Evolutionary conservation across 1,140 invertebrate genomes (phyloP), one percentile per base, ranked within the genome.

Genomic region (Hyles euphorbiae): DNA sequence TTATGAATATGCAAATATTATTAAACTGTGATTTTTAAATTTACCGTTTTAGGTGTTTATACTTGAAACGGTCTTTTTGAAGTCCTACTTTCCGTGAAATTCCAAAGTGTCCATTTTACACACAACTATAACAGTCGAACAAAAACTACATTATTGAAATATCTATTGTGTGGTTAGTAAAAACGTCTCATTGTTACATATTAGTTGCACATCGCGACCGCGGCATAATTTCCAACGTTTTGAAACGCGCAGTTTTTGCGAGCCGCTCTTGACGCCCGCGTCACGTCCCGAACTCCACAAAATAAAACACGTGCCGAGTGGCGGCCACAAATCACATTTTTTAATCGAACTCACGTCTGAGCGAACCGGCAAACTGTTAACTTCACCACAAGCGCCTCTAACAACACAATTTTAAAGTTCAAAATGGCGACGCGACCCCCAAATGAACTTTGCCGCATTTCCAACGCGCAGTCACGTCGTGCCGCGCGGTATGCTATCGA

Each of bases 241-340:
- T 62, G 53, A 54, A 53, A 59, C 34, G 47, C 54, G 53, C 56
- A 57, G 67, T 79, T 77, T 82, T 75, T 72, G 64, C 63, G 62
- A 61, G 60, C 61, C 32, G 45, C 62, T 69, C 66, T 76, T 73
- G 69, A 75, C 72, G 72, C 58, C 62, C 69, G 61, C 69, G 73
- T 85, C 84, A 85, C 82, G 84, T 85, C 36, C 78, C 80, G 75
- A 58, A 65, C 73, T 60, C 70, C 72, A 73, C 74, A 85, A 83
- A 82, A 87, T 85, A 85, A 82, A 85, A 81, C 80, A 79, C 79
- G 76, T 72, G 76, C 74, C 66, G 68, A 78, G 68, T 77, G 76
- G 72, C 72, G 67, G 72, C 81, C 82, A 83, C 84, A 87, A 87
- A 87, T 87, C 84, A 87, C 76, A 87, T 85, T 87, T 87, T 85